These are phyloP conservation scores for Himalopsyche phryganea DNA, from an alignment of 1,140 invertebrate species.

Conservation along the genomic window DNA sequence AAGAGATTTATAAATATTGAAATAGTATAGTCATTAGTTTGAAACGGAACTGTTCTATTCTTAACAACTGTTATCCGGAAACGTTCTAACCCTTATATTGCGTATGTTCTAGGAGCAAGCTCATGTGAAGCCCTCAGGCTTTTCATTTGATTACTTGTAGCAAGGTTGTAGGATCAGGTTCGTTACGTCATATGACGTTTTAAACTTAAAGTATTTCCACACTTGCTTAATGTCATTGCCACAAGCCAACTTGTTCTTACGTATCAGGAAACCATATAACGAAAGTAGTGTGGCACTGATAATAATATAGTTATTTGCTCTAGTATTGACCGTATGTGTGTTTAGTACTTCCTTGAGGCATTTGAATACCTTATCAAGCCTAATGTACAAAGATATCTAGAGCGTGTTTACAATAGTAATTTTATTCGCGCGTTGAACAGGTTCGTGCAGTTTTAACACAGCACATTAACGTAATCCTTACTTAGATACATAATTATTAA, in stretches of 20 bases:
- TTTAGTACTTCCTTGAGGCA: no score
- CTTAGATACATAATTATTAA: no score
- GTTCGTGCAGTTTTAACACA: no score
- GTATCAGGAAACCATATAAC: slow-evolving; percentile 3
- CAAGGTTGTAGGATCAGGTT: slow-evolving; percentile 18
- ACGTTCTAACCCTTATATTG: neutral
- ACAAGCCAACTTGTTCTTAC: slow-evolving; percentile 12
- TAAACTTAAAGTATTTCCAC: slow-evolving; percentile 7
- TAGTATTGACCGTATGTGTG: no score
- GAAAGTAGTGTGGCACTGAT: neutral
- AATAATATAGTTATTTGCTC: no score
- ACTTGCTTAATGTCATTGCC: slow-evolving; percentile 19
- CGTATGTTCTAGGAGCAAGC: neutral
- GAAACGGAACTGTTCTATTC: no score
- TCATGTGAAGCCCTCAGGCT: neutral
- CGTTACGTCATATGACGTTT: slow-evolving; percentile 15
- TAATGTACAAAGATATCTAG: neutral
- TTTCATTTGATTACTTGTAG: slow-evolving; percentile 3
- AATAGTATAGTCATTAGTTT: no score
- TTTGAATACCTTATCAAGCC: no score
- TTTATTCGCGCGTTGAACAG: no score
- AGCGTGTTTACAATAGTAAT: neutral
- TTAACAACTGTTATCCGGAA: neutral
- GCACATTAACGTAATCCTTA: no score
- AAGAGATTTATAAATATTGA: no score